These are phyloP conservation scores for Copsychus sechellarum DNA, from an alignment of 2,113 vertebrate genomes.

Conservation along the genomic window DNA sequence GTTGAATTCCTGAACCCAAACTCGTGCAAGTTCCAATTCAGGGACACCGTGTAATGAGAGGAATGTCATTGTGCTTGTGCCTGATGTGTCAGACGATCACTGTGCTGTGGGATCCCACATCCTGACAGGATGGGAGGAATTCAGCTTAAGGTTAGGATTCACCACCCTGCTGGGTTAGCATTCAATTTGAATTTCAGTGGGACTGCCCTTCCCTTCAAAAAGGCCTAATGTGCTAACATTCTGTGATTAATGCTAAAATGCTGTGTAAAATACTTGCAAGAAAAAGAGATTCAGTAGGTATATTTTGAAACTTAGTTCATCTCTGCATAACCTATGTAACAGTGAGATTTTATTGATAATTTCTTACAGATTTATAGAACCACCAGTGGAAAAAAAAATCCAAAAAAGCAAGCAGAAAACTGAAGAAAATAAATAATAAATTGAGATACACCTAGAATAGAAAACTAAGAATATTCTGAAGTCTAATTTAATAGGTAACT, in stretches of 20 bases:
- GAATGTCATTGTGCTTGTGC: not conserved
- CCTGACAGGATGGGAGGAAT: not conserved
- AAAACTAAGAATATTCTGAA: not conserved
- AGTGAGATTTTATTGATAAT: not conserved
- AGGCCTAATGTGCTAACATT: not conserved
- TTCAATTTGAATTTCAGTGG: not conserved
- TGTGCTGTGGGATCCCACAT: not conserved
- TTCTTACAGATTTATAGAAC: not conserved
- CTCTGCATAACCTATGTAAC: not conserved
- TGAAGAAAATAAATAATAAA: not conserved
- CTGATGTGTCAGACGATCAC: not conserved
- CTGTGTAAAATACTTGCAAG: not conserved
- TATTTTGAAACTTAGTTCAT: not conserved
- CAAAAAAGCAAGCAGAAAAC: not conserved
- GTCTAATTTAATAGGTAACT: not conserved
- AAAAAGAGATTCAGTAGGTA: not conserved
- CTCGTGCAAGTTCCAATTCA: not conserved
- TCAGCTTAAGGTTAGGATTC: not conserved
- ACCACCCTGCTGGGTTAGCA: not conserved
- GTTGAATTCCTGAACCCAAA: not conserved
- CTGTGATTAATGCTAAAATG: not conserved
- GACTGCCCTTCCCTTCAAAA: not conserved
- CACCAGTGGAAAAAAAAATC: not conserved
- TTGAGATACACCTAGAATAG: not conserved
- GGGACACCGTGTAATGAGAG: not conserved